Base-by-base conservation (phyloP, 2,888 invertebrate species). In the Augochlorella aurata region DNA sequence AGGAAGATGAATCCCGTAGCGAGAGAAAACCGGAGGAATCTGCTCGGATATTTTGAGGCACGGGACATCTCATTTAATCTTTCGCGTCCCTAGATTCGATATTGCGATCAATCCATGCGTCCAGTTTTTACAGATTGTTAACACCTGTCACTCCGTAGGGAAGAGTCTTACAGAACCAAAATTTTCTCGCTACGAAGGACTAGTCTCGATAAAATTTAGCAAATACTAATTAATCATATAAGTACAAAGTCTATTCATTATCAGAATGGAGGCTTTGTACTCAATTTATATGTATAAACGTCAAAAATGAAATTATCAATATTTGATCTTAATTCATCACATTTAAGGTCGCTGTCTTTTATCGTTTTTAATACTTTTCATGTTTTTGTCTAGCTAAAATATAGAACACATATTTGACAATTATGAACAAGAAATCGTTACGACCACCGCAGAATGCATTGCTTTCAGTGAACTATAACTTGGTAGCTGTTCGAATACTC, bases 1-100 rank as follows among this genome's bases (percentile, higher is more conserved):
- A 21, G 38, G 38, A 69, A 50, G 44, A 54, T 21, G 52, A 50
- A 71, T 29, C 9, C 45, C 29, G 52, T 44, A 9, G 52, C 24
- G 16, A 16, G 38, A 24, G 44, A 58, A 58, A 45, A 71, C 44
- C n/a, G 7, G 24, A 29, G 45, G 21, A 45, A 45, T 45, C 45
- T 45, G 66, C n/a, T 65, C 65, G 44, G n/a, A n/a, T 65, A 65
- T 44, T 65, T 44, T n/a, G 38, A 44, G 44, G 44, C 65, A n/a
- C 5, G 65, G 38, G 44, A n/a, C 65, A 29, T 61, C 61, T 29
- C 29, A 29, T 61, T 61, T 24, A 58, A 58, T 58, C 58, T 58
- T 24, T 58, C 58, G 7, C 24, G 58, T 24, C 58, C 14, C 7
- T 61, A 7, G 29, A 61, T 61, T 29, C 29, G 16, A 61, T 61